These are phyloP conservation scores for Glyptemys insculpta DNA, from an alignment of 2,797 vertebrate genomes.

Conservation along the genomic window DNA sequence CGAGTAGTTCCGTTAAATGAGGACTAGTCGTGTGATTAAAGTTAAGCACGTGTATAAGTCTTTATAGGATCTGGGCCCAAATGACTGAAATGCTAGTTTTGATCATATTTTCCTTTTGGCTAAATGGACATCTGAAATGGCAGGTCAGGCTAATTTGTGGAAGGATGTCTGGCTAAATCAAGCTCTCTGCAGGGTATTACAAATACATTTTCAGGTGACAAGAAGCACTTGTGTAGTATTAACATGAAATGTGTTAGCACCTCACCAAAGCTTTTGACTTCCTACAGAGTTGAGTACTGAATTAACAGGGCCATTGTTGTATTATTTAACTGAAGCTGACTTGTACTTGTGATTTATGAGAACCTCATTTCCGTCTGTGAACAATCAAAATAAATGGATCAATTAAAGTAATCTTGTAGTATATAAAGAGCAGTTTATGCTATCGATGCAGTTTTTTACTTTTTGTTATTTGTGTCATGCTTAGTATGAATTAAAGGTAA, in stretches of 20 bases:
- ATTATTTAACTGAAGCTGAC: neutral
- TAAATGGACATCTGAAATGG: neutral
- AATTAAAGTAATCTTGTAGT: neutral
- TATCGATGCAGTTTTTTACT: neutral
- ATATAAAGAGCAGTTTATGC: neutral
- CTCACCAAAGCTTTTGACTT: neutral
- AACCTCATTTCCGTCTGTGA: neutral
- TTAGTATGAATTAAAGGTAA: neutral
- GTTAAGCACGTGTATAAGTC: neutral
- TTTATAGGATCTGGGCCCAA: neutral
- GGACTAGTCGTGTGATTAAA: neutral
- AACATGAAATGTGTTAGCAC: neutral
- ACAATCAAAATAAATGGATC: neutral
- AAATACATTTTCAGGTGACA: neutral
- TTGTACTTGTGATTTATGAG: neutral
- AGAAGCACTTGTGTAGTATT: neutral
- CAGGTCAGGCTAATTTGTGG: neutral
- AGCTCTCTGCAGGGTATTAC: accelerated
- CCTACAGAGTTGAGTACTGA: neutral
- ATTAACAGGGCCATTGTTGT: neutral
- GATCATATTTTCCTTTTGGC: neutral
- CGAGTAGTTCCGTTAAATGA: neutral
- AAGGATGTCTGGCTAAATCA: neutral
- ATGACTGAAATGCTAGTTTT: neutral
- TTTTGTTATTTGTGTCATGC: neutral